These are phyloP conservation scores for Poeciliopsis occidentalis DNA, from an alignment of 2,113 vertebrate species.

Conservation along the genomic window DNA sequence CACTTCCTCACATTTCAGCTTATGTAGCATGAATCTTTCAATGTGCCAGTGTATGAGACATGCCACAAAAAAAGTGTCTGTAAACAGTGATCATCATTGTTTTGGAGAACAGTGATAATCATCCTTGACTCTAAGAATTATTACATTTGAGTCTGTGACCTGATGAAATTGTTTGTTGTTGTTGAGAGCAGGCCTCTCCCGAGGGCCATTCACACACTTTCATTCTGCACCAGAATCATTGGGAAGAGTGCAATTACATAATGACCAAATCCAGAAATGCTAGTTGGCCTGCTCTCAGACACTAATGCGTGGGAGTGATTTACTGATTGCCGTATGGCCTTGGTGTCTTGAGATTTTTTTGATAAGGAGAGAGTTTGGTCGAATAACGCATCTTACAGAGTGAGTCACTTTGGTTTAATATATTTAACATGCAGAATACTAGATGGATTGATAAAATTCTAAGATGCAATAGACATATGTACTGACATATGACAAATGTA, in stretches of 20 bases:
- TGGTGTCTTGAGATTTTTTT: conserved; percentile 21
- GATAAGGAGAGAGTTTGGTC: neutral
- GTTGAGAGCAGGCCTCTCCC: neutral
- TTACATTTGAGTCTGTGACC: neutral
- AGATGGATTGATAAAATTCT: neutral
- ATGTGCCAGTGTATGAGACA: neutral
- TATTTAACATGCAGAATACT: neutral
- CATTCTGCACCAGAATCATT: neutral
- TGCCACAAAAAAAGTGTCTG: neutral
- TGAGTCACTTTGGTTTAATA: too few species aligned
- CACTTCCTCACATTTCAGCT: neutral
- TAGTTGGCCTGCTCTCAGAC: conserved; percentile 19
- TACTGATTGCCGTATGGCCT: conserved; percentile 13
- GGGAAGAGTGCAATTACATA: conserved; percentile 17
- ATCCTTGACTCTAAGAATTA: neutral
- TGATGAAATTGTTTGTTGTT: neutral
- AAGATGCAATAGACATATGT: too few species aligned
- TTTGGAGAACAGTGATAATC: neutral
- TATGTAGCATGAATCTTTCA: neutral
- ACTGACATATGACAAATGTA: too few species aligned
- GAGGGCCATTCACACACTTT: neutral
- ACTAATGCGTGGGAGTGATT: conserved; percentile 45
- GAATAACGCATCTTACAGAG: neutral
- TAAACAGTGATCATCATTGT: neutral
- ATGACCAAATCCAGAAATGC: conserved; percentile 27